Conservation (phyloP, 2,888 invertebrate species). For the Cordilura impudica region DNA sequence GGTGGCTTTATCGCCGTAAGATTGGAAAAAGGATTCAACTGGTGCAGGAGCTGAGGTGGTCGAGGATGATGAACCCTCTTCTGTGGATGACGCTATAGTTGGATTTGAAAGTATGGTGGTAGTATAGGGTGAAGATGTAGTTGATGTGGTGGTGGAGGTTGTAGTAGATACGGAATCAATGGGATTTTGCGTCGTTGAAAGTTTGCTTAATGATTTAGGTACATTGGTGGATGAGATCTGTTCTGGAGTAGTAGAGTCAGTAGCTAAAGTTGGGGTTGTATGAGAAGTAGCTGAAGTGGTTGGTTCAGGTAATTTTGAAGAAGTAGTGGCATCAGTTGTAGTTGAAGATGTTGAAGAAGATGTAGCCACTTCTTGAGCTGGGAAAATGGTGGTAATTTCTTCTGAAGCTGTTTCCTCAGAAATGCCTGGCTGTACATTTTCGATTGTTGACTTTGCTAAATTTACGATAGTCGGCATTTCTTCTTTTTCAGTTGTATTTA, state of each 20-base stretch:
- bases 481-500: not conserved
- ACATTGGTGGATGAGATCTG: constrained; percentile 13
- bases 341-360: not conserved
- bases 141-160: constrained; percentile 18
- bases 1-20: constrained; percentile 17
- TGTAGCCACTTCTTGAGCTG: not conserved
- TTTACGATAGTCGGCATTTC: not conserved
- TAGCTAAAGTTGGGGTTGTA: not conserved
- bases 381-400: not conserved
- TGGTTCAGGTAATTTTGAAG: not conserved
- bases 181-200: constrained; percentile 8
- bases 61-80: not conserved
- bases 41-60: constrained; percentile 63
- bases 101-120: not conserved
- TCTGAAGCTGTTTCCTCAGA: not conserved
- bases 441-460: not conserved
- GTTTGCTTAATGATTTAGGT: constrained; percentile 2
- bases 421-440: not conserved
- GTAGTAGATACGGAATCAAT: not conserved
- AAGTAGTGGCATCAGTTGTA: not conserved
- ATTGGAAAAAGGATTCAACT: constrained; percentile 61
- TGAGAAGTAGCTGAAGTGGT: not conserved
- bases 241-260: not conserved
- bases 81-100: not conserved
- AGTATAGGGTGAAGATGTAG: constrained; percentile 42